Base-by-base conservation (phyloP, 2,113 vertebrate genomes). In the Silurus asotus region DNA sequence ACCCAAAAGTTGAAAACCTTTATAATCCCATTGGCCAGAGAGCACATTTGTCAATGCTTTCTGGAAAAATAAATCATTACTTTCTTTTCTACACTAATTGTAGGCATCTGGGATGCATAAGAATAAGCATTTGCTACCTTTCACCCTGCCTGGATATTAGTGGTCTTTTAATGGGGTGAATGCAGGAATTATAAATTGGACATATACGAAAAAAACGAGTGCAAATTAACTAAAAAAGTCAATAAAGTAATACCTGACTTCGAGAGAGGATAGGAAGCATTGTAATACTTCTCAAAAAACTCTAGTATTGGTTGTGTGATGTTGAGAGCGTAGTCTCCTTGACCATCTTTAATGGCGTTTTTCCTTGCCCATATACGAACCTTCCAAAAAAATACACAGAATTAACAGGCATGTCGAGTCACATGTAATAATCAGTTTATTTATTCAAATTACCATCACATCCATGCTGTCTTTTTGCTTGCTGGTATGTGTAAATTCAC, bases 331-430 rank as follows among this genome's bases (percentile, higher is more conserved):
- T 99, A 99, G 0, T 0, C 0, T 0, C 96, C 96, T 13, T 98
- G 97, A 0, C 62, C 81, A 0, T 81, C 83, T 0, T 0, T 0
- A 0, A 97, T 97, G 64, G 97, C 97, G 2, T 89, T 81, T 10
- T 91, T 95, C 15, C 96, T 95, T 80, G 96, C 97, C 96, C 97
- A 99, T 90, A 99, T 97, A 81, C 96, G 92, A 56, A 98, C 93
- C 98, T 99, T 92, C 84, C 83, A 83, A 58, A 84, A 37, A 82
- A 45, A 37, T 3, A 70, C 48, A 86, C 88, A 8, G 6, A 76
- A 11, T 20, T 65, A 79, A 37, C 62, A 17, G 6, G 3, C 28
- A 53, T 9, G 7, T 53, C 64, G 3, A 23, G 37, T 48, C 45
- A 45, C 28, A 45, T 8, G 8, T 28, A 78, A 8, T 13, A 49